These are phyloP conservation scores for Beroe ovata DNA, from an alignment of 37 sponge, comb jelly and placozoan species.

Conservation along the genomic window DNA sequence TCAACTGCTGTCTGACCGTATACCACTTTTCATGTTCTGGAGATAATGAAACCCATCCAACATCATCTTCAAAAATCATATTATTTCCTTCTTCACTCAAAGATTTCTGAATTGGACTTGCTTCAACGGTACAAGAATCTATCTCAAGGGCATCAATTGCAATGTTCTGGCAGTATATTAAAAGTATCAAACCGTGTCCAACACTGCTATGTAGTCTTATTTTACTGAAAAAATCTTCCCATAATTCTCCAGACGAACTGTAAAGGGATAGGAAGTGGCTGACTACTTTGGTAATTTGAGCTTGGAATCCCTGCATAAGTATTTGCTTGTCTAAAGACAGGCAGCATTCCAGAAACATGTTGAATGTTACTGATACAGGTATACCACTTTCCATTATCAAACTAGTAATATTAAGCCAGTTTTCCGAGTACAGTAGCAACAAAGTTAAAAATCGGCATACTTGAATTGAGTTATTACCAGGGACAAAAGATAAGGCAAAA, in stretches of 20 bases:
- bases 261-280: not conserved
- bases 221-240: not conserved
- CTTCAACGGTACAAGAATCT: conserved; percentile 21
- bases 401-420: not conserved
- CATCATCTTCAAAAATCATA: not conserved
- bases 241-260: not conserved
- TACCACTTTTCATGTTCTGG: conserved; percentile 64
- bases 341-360: conserved; percentile 7
- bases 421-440: not conserved
- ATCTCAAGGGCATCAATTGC: conserved; percentile 44
- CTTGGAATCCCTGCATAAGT: not conserved
- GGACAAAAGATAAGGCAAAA: no score
- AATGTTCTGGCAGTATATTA: conserved; percentile 28
- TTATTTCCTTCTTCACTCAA: not conserved
- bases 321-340: conserved; percentile 14
- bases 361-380: not conserved
- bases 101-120: not conserved
- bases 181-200: conserved; percentile 18
- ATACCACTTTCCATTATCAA: not conserved
- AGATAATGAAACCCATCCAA: not conserved
- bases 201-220: not conserved
- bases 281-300: not conserved
- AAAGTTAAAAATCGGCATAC: conserved; percentile 20
- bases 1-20: conserved; percentile 27
- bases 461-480: not conserved